phyloP scores from a whole-genome alignment of 2,888 invertebrate genomes.

The Eristalis pertinax region DNA sequence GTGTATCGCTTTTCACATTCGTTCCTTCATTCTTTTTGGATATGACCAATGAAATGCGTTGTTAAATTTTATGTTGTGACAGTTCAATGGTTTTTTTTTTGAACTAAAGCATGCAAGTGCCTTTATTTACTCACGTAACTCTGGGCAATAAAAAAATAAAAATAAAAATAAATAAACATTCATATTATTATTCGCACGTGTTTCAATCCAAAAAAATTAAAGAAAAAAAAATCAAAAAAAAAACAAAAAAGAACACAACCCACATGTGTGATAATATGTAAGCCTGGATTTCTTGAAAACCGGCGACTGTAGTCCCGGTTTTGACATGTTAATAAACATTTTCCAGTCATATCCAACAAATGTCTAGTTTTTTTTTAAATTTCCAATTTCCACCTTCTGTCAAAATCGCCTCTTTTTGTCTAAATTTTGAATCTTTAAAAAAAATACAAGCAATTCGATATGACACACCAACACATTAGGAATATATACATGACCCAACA shows the following conservation, averaged over 20 bases:
- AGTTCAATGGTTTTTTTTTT: slow-evolving; percentile 10
- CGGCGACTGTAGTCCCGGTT: not conserved
- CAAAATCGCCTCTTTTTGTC: not conserved
- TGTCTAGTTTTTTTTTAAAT: not conserved
- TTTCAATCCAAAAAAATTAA: not conserved
- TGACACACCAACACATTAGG: not conserved
- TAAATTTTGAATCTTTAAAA: not conserved
- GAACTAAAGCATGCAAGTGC: slow-evolving; percentile 36
- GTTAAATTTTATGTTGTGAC: not conserved
- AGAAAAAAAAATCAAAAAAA: not conserved
- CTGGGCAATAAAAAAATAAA: slow-evolving; percentile 3
- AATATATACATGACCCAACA: too few relatives aligned
- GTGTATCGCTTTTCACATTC: not conserved
- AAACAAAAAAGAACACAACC: not conserved
- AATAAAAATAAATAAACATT: not conserved
- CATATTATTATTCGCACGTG: slow-evolving; percentile 2
- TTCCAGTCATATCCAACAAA: not conserved
- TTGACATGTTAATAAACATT: not conserved
- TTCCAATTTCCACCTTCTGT: not conserved
- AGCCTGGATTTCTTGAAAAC: not conserved
- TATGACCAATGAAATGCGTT: not conserved
- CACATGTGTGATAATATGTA: not conserved
- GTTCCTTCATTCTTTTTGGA: not conserved
- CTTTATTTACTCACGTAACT: slow-evolving; percentile 37
- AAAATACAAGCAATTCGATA: not conserved